Evolutionary conservation across 2,888 invertebrate species (phyloP).

Genomic region (Hedychridium roseum): DNA sequence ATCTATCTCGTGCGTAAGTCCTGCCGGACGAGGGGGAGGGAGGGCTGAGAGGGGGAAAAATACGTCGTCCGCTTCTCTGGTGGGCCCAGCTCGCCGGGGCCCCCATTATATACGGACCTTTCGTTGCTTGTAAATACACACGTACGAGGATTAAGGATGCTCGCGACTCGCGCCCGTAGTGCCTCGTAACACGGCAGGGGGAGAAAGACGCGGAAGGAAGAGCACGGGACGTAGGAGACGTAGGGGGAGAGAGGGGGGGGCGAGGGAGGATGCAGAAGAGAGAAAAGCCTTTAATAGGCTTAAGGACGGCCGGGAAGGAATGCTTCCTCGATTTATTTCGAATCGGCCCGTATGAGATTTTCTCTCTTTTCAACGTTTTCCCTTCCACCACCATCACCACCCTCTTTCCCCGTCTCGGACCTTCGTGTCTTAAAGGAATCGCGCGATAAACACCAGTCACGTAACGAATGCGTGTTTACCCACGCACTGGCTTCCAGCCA

Average conservation of each 20-base stretch:
- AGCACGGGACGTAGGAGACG: slow-evolving; percentile 6
- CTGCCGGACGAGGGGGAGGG: slow-evolving; percentile 13
- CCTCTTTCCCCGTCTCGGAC: not conserved
- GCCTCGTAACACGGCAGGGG: slow-evolving; percentile 8
- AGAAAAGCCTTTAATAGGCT: slow-evolving; percentile 40
- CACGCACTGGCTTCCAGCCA: slow-evolving; percentile 34
- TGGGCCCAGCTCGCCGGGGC: slow-evolving; percentile 20
- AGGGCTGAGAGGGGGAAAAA: slow-evolving; percentile 19
- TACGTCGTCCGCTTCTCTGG: slow-evolving; percentile 26
- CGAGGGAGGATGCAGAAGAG: slow-evolving; percentile 2
- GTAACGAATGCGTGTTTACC: slow-evolving; percentile 45
- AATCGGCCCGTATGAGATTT: slow-evolving; percentile 16
- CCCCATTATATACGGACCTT: slow-evolving; percentile 22
- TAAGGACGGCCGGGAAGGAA: slow-evolving; percentile 41
- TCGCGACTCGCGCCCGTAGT: slow-evolving; percentile 37
- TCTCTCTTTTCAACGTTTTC: not conserved
- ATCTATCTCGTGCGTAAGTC: slow-evolving; percentile 2
- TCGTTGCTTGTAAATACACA: slow-evolving; percentile 40
- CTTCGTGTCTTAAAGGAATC: slow-evolving; percentile 18
- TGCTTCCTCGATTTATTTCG: slow-evolving; percentile 33
- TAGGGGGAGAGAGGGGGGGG: slow-evolving; percentile 12
- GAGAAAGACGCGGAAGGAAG: slow-evolving; percentile 9
- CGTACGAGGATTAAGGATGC: slow-evolving; percentile 40
- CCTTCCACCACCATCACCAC: not conserved
- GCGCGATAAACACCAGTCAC: slow-evolving; percentile 39